Percentiles rank a stretch among this genome's conserved stretches.
Evolutionary conservation across 2,113 vertebrate species (phyloP).

Genomic region (Cyanoderma ruficeps): DNA sequence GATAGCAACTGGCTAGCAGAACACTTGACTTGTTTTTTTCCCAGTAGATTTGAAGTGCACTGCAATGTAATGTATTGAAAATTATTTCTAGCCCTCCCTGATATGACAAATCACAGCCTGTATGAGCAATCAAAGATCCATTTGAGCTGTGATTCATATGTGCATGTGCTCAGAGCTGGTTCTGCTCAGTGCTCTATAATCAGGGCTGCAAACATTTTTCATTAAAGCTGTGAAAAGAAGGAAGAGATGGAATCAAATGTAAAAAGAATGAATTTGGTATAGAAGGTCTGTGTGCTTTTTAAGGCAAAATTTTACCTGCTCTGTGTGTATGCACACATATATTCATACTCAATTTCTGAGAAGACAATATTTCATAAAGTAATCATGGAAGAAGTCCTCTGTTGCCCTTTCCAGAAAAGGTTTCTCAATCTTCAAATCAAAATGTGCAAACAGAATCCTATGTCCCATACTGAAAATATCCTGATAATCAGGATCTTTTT

Average conservation of each 20-base stretch:
- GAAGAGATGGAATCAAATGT: conserved; percentile 28
- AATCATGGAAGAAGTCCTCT: conserved; percentile 25
- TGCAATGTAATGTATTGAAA: conserved; percentile 60
- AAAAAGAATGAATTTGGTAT: conserved; percentile 17
- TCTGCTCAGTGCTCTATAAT: conserved; percentile 42
- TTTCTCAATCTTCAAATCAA: conserved; percentile 47
- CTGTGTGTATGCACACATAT: neutral
- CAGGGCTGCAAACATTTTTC: conserved; percentile 50
- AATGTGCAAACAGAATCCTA: conserved; percentile 9
- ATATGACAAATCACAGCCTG: conserved; percentile 67
- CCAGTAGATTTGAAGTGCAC: conserved; percentile 33
- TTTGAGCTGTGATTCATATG: conserved; percentile 36
- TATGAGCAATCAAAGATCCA: conserved; percentile 64
- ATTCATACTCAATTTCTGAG: conserved; percentile 7
- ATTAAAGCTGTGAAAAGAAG: conserved; percentile 38
- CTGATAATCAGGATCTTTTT: conserved; percentile 47
- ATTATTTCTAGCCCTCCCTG: conserved; percentile 62
- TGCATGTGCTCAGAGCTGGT: neutral
- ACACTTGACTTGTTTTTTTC: conserved; percentile 45
- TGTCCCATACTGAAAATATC: neutral
- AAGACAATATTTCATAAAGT: conserved; percentile 55
- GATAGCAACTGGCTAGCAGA: conserved; percentile 3
- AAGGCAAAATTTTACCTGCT: conserved; percentile 34
- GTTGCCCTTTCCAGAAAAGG: neutral
- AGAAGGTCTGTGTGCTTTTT: neutral